Percentiles rank a stretch among this genome's conserved stretches.
Evolutionary conservation across 37 sponge, comb jelly and placozoan genomes (phyloP).

Genomic region (Geodia barretti): DNA sequence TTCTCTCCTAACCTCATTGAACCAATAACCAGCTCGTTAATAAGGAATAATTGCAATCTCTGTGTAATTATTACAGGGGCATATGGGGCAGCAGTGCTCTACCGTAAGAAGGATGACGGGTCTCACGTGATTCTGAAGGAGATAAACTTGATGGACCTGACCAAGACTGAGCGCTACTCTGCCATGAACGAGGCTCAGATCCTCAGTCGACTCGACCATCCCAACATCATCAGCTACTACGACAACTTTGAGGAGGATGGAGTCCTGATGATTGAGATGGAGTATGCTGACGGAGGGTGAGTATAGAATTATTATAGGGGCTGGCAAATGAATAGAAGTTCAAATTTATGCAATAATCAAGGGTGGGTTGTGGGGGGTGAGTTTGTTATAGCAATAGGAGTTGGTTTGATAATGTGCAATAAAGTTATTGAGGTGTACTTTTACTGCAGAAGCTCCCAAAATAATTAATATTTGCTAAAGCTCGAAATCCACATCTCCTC

Average conservation of each 20-base stretch:
- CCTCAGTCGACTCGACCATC: slow-evolving; percentile 89
- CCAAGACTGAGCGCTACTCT: slow-evolving; percentile 62
- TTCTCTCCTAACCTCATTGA: not conserved
- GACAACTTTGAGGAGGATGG: slow-evolving; percentile 99
- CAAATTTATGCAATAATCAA: too few species aligned
- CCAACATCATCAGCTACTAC: slow-evolving; percentile 96
- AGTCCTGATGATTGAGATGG: slow-evolving; percentile 99
- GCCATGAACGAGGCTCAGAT: slow-evolving; percentile 92
- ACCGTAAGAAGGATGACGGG: slow-evolving; percentile 90
- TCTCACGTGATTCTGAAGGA: slow-evolving; percentile 95
- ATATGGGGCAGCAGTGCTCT: slow-evolving; percentile 95
- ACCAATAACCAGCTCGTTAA: too few species aligned
- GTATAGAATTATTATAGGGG: too few species aligned
- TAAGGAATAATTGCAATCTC: too few species aligned
- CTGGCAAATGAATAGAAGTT: too few species aligned
- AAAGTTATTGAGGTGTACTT: too few species aligned
- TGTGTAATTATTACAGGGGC: slow-evolving; percentile 63
- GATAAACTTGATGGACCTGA: slow-evolving; percentile 89
- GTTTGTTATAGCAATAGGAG: too few species aligned
- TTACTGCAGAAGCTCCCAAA: too few species aligned
- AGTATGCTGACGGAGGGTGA: slow-evolving; percentile 99
- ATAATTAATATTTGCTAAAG: too few species aligned
- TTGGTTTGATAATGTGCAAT: too few species aligned
- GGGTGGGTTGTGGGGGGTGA: too few species aligned
- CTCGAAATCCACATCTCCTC: too few species aligned